Conservation (phyloP, 2,797 vertebrate genomes). For the Phrynocephalus vlangalii region DNA sequence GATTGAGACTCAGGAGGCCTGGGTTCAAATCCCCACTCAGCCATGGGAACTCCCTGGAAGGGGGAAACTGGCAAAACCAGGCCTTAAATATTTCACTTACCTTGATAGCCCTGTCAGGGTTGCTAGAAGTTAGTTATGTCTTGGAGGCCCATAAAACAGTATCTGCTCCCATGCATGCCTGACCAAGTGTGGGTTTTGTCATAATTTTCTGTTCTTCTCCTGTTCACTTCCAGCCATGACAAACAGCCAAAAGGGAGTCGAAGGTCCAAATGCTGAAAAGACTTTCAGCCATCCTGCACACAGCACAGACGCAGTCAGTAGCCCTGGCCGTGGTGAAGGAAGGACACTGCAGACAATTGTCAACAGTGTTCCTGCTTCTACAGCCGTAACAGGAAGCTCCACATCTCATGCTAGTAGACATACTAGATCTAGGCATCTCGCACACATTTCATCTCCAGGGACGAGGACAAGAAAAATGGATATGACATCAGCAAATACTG, state of each 20-base stretch:
- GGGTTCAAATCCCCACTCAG: too few relatives aligned
- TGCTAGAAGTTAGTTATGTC: neutral
- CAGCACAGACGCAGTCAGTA: neutral
- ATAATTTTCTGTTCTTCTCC: slow-evolving; percentile 23
- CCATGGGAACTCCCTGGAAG: too few relatives aligned
- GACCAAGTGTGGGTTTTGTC: neutral
- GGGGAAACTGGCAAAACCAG: too few relatives aligned
- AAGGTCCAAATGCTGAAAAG: slow-evolving; percentile 32
- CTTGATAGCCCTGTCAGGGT: too few relatives aligned
- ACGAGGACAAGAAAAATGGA: slow-evolving; percentile 3
- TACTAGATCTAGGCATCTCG: neutral
- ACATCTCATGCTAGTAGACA: slow-evolving; percentile 31
- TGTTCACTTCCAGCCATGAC: slow-evolving; percentile 64
- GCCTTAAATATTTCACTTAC: too few relatives aligned
- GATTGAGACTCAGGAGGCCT: neutral
- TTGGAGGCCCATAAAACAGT: too few relatives aligned
- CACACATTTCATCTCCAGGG: slow-evolving; percentile 22
- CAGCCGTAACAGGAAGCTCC: fast-evolving
- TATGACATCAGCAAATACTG: neutral
- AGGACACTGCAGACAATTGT: neutral
- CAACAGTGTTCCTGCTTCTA: fast-evolving
- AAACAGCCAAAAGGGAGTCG: slow-evolving; percentile 28
- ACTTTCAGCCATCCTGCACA: neutral
- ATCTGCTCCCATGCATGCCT: too few relatives aligned
- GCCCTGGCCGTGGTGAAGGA: slow-evolving; percentile 16